phyloP scores from a whole-genome alignment of 1,140 invertebrate species.

The Carposina sasakii region DNA sequence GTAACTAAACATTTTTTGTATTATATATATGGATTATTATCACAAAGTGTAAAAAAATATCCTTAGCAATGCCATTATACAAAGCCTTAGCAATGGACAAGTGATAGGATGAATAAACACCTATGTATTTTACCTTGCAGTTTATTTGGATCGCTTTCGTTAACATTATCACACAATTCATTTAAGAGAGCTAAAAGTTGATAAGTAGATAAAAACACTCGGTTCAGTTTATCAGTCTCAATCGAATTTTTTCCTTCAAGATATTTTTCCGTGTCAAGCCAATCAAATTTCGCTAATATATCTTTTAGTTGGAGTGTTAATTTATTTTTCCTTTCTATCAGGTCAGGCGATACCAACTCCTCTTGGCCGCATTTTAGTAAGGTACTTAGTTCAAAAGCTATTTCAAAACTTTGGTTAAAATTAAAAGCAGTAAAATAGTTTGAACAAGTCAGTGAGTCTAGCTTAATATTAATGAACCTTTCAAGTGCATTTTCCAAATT shows the following conservation, averaged over 20 bases:
- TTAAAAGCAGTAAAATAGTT: constrained; percentile 10
- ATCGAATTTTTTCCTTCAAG: constrained; percentile 14
- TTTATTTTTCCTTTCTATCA: constrained; percentile 13
- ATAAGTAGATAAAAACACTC: constrained; percentile 25
- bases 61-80: too few species aligned
- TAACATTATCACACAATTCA: too few species aligned
- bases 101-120: too few species aligned
- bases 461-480: constrained; percentile 20
- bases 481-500: constrained; percentile 27
- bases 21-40: too few species aligned
- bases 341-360: constrained; percentile 4
- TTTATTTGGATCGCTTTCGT: too few species aligned
- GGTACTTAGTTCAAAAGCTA: constrained; percentile 18
- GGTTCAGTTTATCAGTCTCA: constrained; percentile 23
- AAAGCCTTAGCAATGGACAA: too few species aligned
- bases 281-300: constrained; percentile 29
- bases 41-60: too few species aligned
- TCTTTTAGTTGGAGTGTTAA: constrained; percentile 15
- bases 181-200: constrained; percentile 26
- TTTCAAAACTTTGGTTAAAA: constrained; percentile 15
- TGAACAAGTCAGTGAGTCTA: constrained; percentile 15
- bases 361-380: constrained; percentile 7
- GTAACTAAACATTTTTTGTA: too few species aligned
- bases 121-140: too few species aligned
- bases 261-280: constrained; percentile 23